Evolutionary conservation across 2,113 vertebrate genomes (phyloP), one percentile per base, ranked within the genome.

Genomic region (Chauna torquata): DNA sequence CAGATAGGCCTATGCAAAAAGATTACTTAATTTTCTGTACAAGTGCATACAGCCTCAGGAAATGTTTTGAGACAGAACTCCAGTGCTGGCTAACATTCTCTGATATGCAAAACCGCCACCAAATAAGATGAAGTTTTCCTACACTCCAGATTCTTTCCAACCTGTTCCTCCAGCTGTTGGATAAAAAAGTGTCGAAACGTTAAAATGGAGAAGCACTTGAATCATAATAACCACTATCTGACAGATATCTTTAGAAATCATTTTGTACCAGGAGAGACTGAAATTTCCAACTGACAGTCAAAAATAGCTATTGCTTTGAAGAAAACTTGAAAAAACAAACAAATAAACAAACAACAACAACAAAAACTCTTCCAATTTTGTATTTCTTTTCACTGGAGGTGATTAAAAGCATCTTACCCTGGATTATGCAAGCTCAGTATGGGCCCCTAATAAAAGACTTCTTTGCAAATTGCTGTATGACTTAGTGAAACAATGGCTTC

Each of bases 401-500:
- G 8, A 81, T 96, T 82, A 90, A 97, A 97, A 93, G 62, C 64
- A 80, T 50, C 40, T 86, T 70, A 91, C 54, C n/a, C 44, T 47
- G 91, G 90, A 94, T 69, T 88, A 94, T 52, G 80, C 80, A 77
- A 77, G 79, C 77, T 92, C 84, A 78, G 25, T 69, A 61, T 34
- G 44, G 36, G 40, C 59, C 86, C 90, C 76, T 91, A 55, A 54
- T 74, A 95, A 84, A 96, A 88, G 71, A 42, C 90, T 94, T 94
- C 22, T 78, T 24, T 92, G 83, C 91, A 90, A 95, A 92, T 13
- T 68, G 68, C 69, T 61, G 12, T 78, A 81, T 65, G 89, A 74
- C 69, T 72, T 82, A 78, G 5, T 20, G 78, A 96, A 97, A 97
- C 90, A 96, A 94, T 57, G 58, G 72, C 30, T 69, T 81, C 91